Evolutionary conservation across 1,140 invertebrate species (phyloP).

Genomic region (Drosophila tropicalis): DNA sequence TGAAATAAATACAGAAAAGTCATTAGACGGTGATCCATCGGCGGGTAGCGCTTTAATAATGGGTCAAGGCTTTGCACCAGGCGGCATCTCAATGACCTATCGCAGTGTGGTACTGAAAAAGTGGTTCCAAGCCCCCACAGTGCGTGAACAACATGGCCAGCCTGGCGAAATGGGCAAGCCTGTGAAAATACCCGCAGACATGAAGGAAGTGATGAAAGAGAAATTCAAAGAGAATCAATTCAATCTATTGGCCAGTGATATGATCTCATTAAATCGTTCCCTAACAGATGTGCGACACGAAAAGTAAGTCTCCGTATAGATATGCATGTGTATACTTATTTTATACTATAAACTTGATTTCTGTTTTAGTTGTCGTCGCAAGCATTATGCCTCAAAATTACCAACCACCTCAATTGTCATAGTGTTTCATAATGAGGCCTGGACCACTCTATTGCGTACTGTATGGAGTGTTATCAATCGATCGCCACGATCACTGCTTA

Average conservation of each 20-base stretch:
- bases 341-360: neutral
- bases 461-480: slow-evolving; percentile 98
- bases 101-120: slow-evolving; percentile 85
- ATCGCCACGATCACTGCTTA: slow-evolving; percentile 92
- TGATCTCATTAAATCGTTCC: slow-evolving; percentile 98
- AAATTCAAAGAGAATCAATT: slow-evolving; percentile 99
- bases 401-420: slow-evolving; percentile 97
- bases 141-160: slow-evolving; percentile 87
- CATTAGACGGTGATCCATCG: slow-evolving; percentile 66
- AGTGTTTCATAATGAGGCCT: slow-evolving; percentile 99
- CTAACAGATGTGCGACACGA: slow-evolving; percentile 96
- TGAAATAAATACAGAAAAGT: slow-evolving; percentile 82
- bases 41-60: slow-evolving; percentile 47
- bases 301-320: slow-evolving; percentile 87
- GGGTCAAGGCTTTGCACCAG: slow-evolving; percentile 69
- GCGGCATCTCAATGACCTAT: slow-evolving; percentile 81
- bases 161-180: slow-evolving; percentile 96
- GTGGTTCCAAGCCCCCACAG: slow-evolving; percentile 89
- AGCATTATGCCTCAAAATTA: slow-evolving; percentile 89
- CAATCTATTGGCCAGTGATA: slow-evolving; percentile 98
- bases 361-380: slow-evolving; percentile 89
- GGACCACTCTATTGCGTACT: slow-evolving; percentile 96
- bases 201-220: slow-evolving; percentile 94
- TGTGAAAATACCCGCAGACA: slow-evolving; percentile 92
- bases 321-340: neutral